Percentiles rank a stretch among this genome's conserved stretches.
These are phyloP conservation scores for Pollenia amentaria DNA, from an alignment of 2,888 invertebrate species.

Conservation along the genomic window DNA sequence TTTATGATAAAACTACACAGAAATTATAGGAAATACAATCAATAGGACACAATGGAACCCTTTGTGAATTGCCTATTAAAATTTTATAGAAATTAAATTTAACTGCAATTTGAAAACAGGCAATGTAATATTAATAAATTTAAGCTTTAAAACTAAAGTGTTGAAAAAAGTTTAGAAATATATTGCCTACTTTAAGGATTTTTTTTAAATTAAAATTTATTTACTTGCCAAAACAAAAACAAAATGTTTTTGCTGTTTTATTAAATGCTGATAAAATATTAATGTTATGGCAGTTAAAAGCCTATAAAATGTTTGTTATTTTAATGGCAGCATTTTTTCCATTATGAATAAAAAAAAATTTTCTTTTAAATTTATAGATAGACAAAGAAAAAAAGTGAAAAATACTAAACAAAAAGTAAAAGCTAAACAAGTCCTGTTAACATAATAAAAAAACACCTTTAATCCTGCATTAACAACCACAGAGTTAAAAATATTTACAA, in stretches of 20 bases:
- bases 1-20: too few relatives aligned
- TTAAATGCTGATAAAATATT: slow-evolving; percentile 43
- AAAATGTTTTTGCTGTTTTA: not conserved
- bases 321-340: slow-evolving; percentile 5
- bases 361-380: slow-evolving; percentile 21
- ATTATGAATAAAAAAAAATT: slow-evolving; percentile 32
- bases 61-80: too few relatives aligned
- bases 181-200: slow-evolving; percentile 49
- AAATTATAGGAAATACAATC: too few relatives aligned
- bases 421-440: slow-evolving; percentile 8
- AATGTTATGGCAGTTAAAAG: slow-evolving; percentile 29
- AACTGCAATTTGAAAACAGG: not conserved
- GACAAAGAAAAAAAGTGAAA: not conserved
- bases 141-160: too few relatives aligned
- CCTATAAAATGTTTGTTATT: slow-evolving; percentile 56
- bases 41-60: too few relatives aligned
- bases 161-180: slow-evolving; percentile 7
- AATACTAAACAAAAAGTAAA: not conserved
- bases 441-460: slow-evolving; percentile 2
- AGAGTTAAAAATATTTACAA: slow-evolving; percentile 20
- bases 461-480: not conserved
- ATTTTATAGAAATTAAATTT: not conserved
- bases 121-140: not conserved
- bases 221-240: slow-evolving; percentile 4
- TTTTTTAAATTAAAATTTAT: slow-evolving; percentile 37